Conservation (phyloP, 2,113 vertebrate species). For the Campylomormyrus numenius region DNA sequence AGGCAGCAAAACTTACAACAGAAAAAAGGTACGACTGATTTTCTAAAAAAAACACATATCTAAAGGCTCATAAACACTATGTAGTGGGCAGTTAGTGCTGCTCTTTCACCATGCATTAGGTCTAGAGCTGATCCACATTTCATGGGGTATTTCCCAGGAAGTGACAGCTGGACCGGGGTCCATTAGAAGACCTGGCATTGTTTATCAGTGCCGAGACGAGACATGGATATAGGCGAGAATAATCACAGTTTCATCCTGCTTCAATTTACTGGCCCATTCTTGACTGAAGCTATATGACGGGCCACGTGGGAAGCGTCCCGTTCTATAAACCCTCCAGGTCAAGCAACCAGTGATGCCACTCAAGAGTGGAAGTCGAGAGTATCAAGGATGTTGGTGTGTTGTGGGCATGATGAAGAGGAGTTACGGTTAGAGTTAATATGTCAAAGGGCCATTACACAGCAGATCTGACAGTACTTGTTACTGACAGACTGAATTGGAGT, state of each 20-base stretch:
- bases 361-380: neutral
- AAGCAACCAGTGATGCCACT: neutral
- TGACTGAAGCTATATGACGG: neutral
- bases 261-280: neutral
- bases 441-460: neutral
- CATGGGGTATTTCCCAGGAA: neutral
- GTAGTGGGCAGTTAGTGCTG: neutral
- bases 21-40: neutral
- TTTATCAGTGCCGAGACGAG: neutral
- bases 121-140: neutral
- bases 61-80: neutral
- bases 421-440: neutral
- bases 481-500: neutral
- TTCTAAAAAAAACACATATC: neutral
- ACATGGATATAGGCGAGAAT: neutral
- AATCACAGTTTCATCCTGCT: neutral
- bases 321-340: neutral
- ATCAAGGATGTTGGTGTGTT: neutral
- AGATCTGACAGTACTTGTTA: neutral
- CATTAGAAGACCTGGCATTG: neutral
- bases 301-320: neutral
- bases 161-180: neutral
- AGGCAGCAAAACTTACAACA: neutral
- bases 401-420: neutral
- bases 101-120: neutral